These are phyloP conservation scores for Sinelater perroti DNA, from an alignment of 2,888 invertebrate species.

Conservation along the genomic window DNA sequence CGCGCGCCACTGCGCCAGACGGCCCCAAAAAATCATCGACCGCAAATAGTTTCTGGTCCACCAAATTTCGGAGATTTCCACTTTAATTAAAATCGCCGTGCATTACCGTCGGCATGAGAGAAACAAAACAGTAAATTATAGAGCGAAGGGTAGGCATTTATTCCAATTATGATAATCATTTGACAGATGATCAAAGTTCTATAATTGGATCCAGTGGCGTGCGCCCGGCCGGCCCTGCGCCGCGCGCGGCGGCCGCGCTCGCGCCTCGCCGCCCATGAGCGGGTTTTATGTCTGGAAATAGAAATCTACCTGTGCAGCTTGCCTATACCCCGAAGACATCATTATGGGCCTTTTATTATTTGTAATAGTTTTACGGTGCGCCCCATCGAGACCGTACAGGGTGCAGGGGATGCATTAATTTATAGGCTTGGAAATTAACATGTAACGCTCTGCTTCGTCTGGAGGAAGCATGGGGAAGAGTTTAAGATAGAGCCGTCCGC, in stretches of 20 bases:
- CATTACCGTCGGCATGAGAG: conserved; percentile 32
- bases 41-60: too few relatives aligned
- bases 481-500: too few relatives aligned
- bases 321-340: conserved; percentile 32
- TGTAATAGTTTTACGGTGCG: conserved; percentile 34
- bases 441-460: conserved; percentile 14
- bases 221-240: background rate
- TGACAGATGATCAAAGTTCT: conserved; percentile 37
- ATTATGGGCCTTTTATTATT: conserved; percentile 38
- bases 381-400: conserved; percentile 15
- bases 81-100: conserved; percentile 36
- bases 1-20: too few relatives aligned
- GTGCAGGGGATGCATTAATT: conserved; percentile 32
- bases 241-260: background rate
- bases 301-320: conserved; percentile 38
- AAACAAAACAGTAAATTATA: conserved; percentile 37
- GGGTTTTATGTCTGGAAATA: conserved; percentile 30
- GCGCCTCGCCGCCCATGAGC: conserved; percentile 12
- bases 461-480: conserved; percentile 14
- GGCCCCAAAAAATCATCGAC: too few relatives aligned
- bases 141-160: conserved; percentile 35
- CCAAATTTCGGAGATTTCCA: conserved; percentile 30
- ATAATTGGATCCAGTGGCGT: conserved; percentile 36
- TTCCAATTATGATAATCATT: conserved; percentile 37
- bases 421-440: conserved; percentile 27